A percentile compares a stretch with the other conserved stretches of the same genome.
Evolutionary conservation across 1,140 invertebrate genomes (phyloP).

Genomic region (Drosophila lini): DNA sequence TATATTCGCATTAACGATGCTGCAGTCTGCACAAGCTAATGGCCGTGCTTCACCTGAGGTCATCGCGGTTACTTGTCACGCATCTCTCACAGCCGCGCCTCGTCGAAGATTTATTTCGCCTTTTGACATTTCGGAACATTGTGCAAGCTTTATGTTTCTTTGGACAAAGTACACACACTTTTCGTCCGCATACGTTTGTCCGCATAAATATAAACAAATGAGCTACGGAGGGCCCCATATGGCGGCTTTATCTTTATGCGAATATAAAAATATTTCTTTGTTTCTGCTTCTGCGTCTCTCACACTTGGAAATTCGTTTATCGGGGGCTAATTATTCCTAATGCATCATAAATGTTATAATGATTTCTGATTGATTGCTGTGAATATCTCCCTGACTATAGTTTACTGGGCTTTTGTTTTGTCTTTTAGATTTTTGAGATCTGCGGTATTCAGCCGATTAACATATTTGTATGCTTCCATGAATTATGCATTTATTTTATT

Average conservation of each 20-base stretch:
- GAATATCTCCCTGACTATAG: slow-evolving; percentile 29
- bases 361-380: slow-evolving; percentile 57
- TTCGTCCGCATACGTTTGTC: slow-evolving; percentile 24
- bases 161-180: slow-evolving; percentile 23
- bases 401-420: slow-evolving; percentile 14
- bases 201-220: slow-evolving; percentile 27
- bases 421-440: slow-evolving; percentile 8
- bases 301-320: slow-evolving; percentile 37
- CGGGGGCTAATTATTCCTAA: slow-evolving; percentile 34
- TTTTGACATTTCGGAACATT: slow-evolving; percentile 54
- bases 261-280: slow-evolving; percentile 17
- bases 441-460: slow-evolving; percentile 35
- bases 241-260: background rate
- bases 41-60: slow-evolving; percentile 42
- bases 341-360: slow-evolving; percentile 45
- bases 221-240: slow-evolving; percentile 12
- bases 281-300: slow-evolving; percentile 17
- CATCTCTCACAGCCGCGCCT: slow-evolving; percentile 50
- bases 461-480: slow-evolving; percentile 29
- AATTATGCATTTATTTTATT: slow-evolving; percentile 26
- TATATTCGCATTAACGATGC: slow-evolving; percentile 54
- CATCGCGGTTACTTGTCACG: slow-evolving; percentile 38
- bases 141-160: slow-evolving; percentile 27
- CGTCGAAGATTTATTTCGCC: slow-evolving; percentile 36
- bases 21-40: slow-evolving; percentile 35